Evolutionary conservation across 2,113 vertebrate species (phyloP).

Genomic region (Otocyon megalotis): DNA sequence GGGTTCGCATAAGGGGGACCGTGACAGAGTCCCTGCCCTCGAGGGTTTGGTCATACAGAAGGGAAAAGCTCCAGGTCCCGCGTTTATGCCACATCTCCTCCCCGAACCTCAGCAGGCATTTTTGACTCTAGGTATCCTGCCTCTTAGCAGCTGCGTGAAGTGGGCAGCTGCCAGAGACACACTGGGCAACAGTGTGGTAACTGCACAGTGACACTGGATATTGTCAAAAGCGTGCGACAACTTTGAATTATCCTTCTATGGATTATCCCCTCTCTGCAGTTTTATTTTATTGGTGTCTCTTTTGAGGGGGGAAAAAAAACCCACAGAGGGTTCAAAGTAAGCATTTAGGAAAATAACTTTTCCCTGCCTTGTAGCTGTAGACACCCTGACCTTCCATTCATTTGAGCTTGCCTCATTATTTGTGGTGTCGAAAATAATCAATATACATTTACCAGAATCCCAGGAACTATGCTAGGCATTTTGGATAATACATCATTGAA

Average conservation of each 20-base stretch:
- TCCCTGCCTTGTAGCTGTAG: not conserved
- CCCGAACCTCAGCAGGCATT: not conserved
- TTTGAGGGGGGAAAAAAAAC: not conserved
- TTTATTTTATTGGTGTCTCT: conserved; percentile 19
- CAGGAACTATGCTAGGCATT: not conserved
- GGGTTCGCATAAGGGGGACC: not conserved
- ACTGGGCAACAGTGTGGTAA: not conserved
- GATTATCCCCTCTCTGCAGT: not conserved
- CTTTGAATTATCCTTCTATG: not conserved
- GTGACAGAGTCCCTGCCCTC: not conserved
- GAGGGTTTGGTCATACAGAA: not conserved
- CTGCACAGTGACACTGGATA: not conserved
- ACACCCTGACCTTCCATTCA: not conserved
- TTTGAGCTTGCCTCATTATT: not conserved
- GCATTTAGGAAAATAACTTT: conserved; percentile 4
- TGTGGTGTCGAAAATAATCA: not conserved
- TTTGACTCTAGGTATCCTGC: not conserved
- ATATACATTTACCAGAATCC: not conserved
- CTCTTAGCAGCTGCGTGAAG: not conserved
- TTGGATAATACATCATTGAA: not conserved
- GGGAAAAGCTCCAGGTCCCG: not conserved
- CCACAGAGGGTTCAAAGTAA: not conserved
- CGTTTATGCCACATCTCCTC: not conserved
- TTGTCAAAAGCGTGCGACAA: not conserved
- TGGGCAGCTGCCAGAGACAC: not conserved